A percentile compares a stretch with the other conserved stretches of the same genome.
Evolutionary conservation across 2,113 vertebrate species (phyloP).

Genomic region (Oncorhynchus clarkii): DNA sequence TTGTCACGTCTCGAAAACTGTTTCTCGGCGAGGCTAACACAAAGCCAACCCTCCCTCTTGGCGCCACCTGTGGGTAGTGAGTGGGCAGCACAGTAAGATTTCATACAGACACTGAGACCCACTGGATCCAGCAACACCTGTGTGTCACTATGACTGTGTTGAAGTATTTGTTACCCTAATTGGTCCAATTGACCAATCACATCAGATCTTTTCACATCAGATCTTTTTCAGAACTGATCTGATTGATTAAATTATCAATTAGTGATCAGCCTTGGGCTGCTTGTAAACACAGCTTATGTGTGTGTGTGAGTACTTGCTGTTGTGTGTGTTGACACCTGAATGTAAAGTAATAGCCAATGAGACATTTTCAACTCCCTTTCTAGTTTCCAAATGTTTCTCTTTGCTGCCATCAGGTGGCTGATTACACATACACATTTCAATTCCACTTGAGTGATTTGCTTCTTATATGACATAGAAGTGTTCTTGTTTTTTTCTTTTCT

Average conservation of each 20-base stretch:
- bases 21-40: too few species aligned
- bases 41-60: neutral
- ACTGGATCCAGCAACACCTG: neutral
- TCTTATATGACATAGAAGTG: too few species aligned
- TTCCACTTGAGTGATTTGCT: neutral
- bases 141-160: neutral
- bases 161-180: neutral
- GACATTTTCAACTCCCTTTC: neutral
- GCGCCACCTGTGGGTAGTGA: neutral
- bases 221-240: too few species aligned
- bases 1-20: too few species aligned
- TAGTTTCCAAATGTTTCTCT: neutral
- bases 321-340: neutral
- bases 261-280: too few species aligned
- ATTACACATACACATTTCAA: neutral
- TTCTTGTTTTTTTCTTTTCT: too few species aligned
- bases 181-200: neutral
- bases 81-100: neutral
- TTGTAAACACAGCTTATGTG: neutral
- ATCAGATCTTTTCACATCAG: neutral
- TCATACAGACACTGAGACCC: neutral
- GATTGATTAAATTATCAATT: too few species aligned
- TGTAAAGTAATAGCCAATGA: neutral
- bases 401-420: conserved; percentile 61
- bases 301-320: neutral